phyloP scores from a whole-genome alignment of 2,113 vertebrate genomes.

The Camarhynchus parvulus region DNA sequence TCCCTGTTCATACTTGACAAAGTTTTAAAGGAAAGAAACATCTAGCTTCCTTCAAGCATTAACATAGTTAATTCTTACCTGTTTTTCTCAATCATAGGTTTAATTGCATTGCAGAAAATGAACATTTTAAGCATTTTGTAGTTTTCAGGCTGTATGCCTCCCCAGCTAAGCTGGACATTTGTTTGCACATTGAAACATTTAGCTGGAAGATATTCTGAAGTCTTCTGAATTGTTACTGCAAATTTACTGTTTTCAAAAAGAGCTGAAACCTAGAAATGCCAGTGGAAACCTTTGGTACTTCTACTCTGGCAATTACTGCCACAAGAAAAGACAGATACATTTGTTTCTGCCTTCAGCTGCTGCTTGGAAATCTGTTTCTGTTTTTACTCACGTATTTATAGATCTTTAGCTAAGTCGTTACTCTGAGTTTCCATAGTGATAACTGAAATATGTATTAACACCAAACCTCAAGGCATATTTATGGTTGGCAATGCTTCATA shows the following conservation, averaged over 20 bases:
- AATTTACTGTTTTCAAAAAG: background rate
- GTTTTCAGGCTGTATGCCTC: background rate
- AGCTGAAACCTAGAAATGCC: slow-evolving; percentile 10
- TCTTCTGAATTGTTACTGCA: background rate
- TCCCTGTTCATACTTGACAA: background rate
- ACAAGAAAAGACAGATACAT: slow-evolving; percentile 43
- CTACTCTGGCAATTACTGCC: slow-evolving; percentile 6
- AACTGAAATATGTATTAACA: slow-evolving; percentile 65
- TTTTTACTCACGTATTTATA: slow-evolving; percentile 51
- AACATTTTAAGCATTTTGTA: background rate
- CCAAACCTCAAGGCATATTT: slow-evolving; percentile 56
- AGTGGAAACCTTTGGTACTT: slow-evolving; percentile 28
- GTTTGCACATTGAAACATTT: background rate
- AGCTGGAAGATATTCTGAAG: background rate
- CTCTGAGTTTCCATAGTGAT: slow-evolving; percentile 62
- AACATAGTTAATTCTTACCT: background rate
- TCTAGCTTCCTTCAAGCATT: background rate
- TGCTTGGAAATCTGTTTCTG: slow-evolving; percentile 49
- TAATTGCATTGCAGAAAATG: background rate
- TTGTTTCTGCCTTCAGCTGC: slow-evolving; percentile 34
- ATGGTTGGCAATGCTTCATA: slow-evolving; percentile 48
- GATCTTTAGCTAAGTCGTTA: slow-evolving; percentile 48
- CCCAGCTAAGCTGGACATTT: background rate
- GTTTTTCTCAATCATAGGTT: background rate
- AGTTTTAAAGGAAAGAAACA: background rate